Percentiles rank a stretch among this genome's conserved stretches.
These are phyloP conservation scores for Plagodis pulveraria DNA, from an alignment of 2,888 invertebrate genomes.

Conservation along the genomic window DNA sequence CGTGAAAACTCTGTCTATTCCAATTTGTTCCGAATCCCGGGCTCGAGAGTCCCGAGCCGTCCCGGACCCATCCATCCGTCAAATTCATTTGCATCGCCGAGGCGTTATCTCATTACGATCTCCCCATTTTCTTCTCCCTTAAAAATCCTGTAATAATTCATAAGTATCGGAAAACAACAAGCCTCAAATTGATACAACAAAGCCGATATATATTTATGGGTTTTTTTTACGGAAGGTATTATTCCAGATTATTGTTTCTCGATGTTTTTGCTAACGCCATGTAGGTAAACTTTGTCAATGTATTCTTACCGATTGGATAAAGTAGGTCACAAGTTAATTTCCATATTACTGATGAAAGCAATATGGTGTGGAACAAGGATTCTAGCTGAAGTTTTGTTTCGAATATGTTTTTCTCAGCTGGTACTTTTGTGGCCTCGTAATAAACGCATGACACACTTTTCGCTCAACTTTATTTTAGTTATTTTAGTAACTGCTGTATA, in stretches of 20 bases:
- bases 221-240: constrained; percentile 40
- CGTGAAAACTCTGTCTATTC: constrained; percentile 60
- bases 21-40: constrained; percentile 60
- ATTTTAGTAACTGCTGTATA: too few species aligned
- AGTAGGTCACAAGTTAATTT: constrained; percentile 17
- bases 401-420: constrained; percentile 2
- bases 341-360: constrained; percentile 12
- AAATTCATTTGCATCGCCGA: constrained; percentile 74
- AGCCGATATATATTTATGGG: constrained; percentile 53
- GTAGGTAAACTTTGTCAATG: constrained; percentile 6
- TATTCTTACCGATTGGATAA: constrained; percentile 3
- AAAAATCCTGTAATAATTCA: constrained; percentile 57
- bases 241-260: constrained; percentile 26
- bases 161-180: constrained; percentile 49
- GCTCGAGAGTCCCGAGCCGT: constrained; percentile 38
- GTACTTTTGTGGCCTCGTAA: not conserved
- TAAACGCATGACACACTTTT: constrained; percentile 2
- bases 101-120: constrained; percentile 72
- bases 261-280: constrained; percentile 15
- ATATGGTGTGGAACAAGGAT: constrained; percentile 10
- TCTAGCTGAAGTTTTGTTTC: constrained; percentile 7
- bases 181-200: constrained; percentile 39
- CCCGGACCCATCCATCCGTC: constrained; percentile 52
- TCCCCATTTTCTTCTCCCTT: constrained; percentile 55
- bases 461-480: not conserved